phyloP scores from a whole-genome alignment of 2,797 vertebrate genomes.

The Melanotaenia maccullochi region DNA sequence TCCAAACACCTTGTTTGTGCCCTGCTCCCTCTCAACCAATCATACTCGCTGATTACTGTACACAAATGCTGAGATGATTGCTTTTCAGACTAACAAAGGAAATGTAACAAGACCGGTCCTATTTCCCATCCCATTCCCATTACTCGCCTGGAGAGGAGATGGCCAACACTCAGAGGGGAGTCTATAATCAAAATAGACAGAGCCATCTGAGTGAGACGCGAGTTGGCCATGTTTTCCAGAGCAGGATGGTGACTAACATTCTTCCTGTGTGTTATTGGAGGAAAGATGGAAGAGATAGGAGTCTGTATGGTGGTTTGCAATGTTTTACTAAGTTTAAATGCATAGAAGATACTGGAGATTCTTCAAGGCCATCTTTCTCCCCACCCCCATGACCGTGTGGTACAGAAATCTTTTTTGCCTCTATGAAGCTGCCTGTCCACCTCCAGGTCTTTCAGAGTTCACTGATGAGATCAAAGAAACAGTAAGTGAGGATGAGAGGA shows the following conservation, averaged over 20 bases:
- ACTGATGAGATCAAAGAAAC: constrained; percentile 45
- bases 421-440: constrained; percentile 11
- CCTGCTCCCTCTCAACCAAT: constrained; percentile 5
- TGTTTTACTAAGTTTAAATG: neutral
- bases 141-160: constrained; percentile 47
- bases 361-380: neutral
- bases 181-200: constrained; percentile 63
- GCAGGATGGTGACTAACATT: neutral
- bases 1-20: neutral
- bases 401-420: constrained; percentile 3
- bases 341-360: constrained; percentile 5
- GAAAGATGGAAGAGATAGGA: constrained; percentile 6
- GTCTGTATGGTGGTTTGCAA: neutral
- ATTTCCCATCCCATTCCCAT: constrained; percentile 47
- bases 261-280: neutral
- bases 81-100: constrained; percentile 49
- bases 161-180: constrained; percentile 48
- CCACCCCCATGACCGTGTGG: neutral
- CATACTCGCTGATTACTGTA: neutral
- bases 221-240: constrained; percentile 45
- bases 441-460: constrained; percentile 31
- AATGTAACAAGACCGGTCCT: constrained; percentile 36
- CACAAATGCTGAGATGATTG: constrained; percentile 43
- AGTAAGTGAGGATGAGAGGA: constrained; percentile 27
- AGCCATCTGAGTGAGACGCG: constrained; percentile 38